Base-by-base conservation (phyloP, 2,797 vertebrate genomes). In the Melanotaenia pygmaea region DNA sequence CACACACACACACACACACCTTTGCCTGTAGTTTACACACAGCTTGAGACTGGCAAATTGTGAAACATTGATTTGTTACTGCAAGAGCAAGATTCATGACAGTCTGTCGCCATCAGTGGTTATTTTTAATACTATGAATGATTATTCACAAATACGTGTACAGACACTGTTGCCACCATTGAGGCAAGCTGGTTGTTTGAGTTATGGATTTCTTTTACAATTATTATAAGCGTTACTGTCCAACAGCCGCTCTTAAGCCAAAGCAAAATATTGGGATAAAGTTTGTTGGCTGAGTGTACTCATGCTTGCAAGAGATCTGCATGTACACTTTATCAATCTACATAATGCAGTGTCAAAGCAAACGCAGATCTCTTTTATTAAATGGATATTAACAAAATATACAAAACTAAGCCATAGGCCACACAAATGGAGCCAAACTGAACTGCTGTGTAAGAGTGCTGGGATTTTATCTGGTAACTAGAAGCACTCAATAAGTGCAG, bases 11-110 rank as follows among this genome's bases (percentile, higher is more conserved):
- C 50, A 47, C 2, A 47, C 45, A 47, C 16, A 24, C 51, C 12
- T 59, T 45, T 47, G 11, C n/a, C 40, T 59, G 30, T 50, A 34
- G 43, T 77, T 69, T 74, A 43, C 47, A 67, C 58, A 51, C 4
- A 37, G 45, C 1, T 43, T 34, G 35, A 24, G 14, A 47, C 34
- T 35, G 26, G 54, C 6, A 16, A 56, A 18, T 3, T 57, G 24
- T 50, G 47, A 30, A 7, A 57, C 24, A 16, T 16, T 30, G 53
- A 30, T 30, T 26, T 56, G 13, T 51, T 28, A 59, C 20, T 53
- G 10, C 30, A 24, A 65, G n/a, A 51, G 5, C 20, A 43, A 58
- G 2, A 64, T 43, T 60, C 61, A 45, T 71, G 35, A 43, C 20
- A 13, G 53, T 58, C 20, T 11, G 3, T 65, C 24, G 50, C 37